phyloP scores from a whole-genome alignment of 1,140 invertebrate species.

The Sinonovacula constricta region DNA sequence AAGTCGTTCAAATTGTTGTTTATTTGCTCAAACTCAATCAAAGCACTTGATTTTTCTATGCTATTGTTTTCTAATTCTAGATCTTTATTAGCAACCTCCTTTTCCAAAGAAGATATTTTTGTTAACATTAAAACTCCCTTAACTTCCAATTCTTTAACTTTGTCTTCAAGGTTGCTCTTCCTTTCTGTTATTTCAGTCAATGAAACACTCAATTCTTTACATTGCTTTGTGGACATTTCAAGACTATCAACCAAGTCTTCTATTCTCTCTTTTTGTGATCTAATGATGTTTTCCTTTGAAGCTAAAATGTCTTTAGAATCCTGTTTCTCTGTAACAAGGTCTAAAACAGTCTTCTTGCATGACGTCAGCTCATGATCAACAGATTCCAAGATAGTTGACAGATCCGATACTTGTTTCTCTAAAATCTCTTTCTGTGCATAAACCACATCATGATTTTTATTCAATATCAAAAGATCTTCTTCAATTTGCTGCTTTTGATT shows the following conservation, averaged over 20 bases:
- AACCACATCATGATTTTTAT: too few relatives aligned
- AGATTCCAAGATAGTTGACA: too few relatives aligned
- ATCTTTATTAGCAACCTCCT: slow-evolving; percentile 25
- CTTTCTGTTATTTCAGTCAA: background rate
- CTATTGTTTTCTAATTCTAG: slow-evolving; percentile 25
- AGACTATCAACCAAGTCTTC: slow-evolving; percentile 14
- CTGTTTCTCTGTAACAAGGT: too few relatives aligned
- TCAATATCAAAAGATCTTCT: too few relatives aligned
- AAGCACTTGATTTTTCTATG: slow-evolving; percentile 37
- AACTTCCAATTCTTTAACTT: background rate
- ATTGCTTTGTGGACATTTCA: slow-evolving; percentile 1
- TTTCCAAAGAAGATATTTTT: background rate
- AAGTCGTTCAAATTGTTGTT: slow-evolving; percentile 14
- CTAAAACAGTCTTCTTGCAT: too few relatives aligned
- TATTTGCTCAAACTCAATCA: slow-evolving; percentile 35
- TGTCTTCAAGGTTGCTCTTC: background rate
- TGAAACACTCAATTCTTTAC: slow-evolving; percentile 3
- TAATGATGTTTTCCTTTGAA: background rate
- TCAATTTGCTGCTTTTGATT: too few relatives aligned
- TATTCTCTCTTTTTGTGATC: slow-evolving; percentile 9
- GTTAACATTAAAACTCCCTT: background rate
- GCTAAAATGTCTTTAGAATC: too few relatives aligned
- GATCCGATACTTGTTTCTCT: too few relatives aligned
- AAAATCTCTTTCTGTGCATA: too few relatives aligned
- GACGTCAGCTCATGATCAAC: too few relatives aligned